Evolutionary conservation across 2,113 vertebrate genomes (phyloP).

Genomic region (Ailuropoda melanoleuca): DNA sequence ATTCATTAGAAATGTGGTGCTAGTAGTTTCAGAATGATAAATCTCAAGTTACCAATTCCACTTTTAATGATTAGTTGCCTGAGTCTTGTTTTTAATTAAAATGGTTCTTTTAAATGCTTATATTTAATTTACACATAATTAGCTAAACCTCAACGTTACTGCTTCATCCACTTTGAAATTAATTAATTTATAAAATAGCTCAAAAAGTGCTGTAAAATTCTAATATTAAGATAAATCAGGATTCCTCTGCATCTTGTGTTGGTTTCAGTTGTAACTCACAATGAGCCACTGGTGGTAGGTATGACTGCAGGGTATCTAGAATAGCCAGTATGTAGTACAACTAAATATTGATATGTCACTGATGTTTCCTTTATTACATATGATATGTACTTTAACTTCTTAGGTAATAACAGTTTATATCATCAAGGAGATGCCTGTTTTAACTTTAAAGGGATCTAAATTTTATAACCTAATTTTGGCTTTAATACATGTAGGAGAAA

Average conservation of each 20-base stretch:
- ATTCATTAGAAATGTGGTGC: constrained; percentile 74
- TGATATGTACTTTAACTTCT: constrained; percentile 32
- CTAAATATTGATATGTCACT: constrained; percentile 17
- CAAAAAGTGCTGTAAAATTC: constrained; percentile 73
- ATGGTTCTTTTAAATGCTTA: constrained; percentile 74
- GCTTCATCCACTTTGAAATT: constrained; percentile 74
- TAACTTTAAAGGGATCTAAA: constrained; percentile 53
- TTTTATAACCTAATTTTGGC: constrained; percentile 58
- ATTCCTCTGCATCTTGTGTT: constrained; percentile 68
- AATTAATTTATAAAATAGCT: constrained; percentile 79
- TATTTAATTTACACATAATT: constrained; percentile 81
- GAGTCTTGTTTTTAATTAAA: constrained; percentile 76
- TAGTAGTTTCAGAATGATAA: constrained; percentile 76
- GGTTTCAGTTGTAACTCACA: constrained; percentile 58
- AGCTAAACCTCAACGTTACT: constrained; percentile 73
- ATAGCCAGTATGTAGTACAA: neutral
- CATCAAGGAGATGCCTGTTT: constrained; percentile 37
- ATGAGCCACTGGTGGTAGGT: constrained; percentile 58
- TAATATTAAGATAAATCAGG: constrained; percentile 75
- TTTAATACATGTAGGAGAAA: constrained; percentile 44
- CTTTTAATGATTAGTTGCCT: constrained; percentile 71
- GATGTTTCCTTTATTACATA: constrained; percentile 56
- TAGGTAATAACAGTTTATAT: neutral
- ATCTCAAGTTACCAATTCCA: constrained; percentile 69
- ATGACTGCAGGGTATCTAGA: neutral